These are phyloP conservation scores for Aphrophora alni DNA, from an alignment of 2,888 invertebrate species.

Conservation along the genomic window DNA sequence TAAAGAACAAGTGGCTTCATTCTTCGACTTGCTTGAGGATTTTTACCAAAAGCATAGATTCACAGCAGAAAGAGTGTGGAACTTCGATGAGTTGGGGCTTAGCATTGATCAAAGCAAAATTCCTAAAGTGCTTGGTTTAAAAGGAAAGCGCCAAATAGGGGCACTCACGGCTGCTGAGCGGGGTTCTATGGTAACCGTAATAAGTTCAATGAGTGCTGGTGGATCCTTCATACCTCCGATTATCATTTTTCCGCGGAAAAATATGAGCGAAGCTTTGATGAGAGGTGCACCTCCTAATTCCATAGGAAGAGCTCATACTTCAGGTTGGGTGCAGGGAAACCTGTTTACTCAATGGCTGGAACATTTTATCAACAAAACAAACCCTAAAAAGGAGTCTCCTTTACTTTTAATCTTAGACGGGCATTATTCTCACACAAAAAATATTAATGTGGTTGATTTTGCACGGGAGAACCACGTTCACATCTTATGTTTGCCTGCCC, in stretches of 20 bases:
- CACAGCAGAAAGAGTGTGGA: conserved; percentile 48
- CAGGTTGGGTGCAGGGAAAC: conserved; percentile 53
- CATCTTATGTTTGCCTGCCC: no score
- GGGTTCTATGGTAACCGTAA: conserved; percentile 52
- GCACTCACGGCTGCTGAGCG: conserved; percentile 54
- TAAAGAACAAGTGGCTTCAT: conserved; percentile 23
- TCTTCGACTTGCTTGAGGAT: conserved; percentile 37
- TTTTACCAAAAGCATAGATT: conserved; percentile 46
- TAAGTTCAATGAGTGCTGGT: conserved; percentile 52
- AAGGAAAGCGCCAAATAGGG: conserved; percentile 54
- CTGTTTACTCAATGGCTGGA: conserved; percentile 54
- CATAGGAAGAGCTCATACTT: conserved; percentile 50
- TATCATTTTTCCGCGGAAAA: conserved; percentile 54
- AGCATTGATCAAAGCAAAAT: conserved; percentile 52
- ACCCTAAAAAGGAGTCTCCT: conserved; percentile 48
- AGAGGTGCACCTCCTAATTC: conserved; percentile 53
- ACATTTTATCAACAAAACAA: conserved; percentile 51
- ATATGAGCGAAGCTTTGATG: conserved; percentile 52
- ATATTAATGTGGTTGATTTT: conserved; percentile 35
- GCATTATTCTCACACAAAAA: conserved; percentile 43
- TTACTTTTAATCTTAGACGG: conserved; percentile 46
- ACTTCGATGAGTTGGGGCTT: conserved; percentile 55
- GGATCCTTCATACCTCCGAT: conserved; percentile 54
- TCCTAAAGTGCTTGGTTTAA: conserved; percentile 50
- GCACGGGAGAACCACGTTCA: no score